These are phyloP conservation scores for Sarcophaga peregrina DNA, from an alignment of 1,140 invertebrate genomes.

Conservation along the genomic window DNA sequence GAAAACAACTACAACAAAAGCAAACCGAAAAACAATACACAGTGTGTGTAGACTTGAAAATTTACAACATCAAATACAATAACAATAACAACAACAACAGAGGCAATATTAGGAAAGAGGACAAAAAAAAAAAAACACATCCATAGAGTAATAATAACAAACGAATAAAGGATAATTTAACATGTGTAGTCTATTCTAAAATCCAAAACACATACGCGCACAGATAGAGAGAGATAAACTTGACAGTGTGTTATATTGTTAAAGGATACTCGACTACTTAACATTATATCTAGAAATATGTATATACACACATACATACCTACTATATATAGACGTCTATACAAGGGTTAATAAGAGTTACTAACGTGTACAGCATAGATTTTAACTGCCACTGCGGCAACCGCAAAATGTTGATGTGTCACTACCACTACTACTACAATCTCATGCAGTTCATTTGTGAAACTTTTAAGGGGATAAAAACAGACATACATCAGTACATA, in stretches of 20 bases:
- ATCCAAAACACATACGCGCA: neutral
- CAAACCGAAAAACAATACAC: neutral
- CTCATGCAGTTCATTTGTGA: neutral
- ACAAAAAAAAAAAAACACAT: no score
- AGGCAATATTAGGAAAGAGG: no score
- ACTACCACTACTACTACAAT: neutral
- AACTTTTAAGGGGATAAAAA: no score
- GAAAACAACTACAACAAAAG: neutral
- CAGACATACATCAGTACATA: no score
- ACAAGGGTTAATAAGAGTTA: no score
- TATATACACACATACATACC: neutral
- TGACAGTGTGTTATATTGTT: neutral
- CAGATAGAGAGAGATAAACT: neutral
- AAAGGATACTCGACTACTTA: neutral
- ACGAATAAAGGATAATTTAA: neutral
- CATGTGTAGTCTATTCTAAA: neutral
- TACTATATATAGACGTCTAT: neutral
- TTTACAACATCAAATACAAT: neutral
- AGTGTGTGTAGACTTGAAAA: neutral
- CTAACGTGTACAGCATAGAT: neutral
- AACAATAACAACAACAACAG: neutral
- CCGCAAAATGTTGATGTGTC: slow-evolving; percentile 17
- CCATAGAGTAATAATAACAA: neutral
- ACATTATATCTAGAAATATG: no score
- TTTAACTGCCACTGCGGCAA: slow-evolving; percentile 8